Percentiles rank a stretch among this genome's conserved stretches.
Conservation (phyloP, 2,888 invertebrate genomes). For the Ophion ellenae region DNA sequence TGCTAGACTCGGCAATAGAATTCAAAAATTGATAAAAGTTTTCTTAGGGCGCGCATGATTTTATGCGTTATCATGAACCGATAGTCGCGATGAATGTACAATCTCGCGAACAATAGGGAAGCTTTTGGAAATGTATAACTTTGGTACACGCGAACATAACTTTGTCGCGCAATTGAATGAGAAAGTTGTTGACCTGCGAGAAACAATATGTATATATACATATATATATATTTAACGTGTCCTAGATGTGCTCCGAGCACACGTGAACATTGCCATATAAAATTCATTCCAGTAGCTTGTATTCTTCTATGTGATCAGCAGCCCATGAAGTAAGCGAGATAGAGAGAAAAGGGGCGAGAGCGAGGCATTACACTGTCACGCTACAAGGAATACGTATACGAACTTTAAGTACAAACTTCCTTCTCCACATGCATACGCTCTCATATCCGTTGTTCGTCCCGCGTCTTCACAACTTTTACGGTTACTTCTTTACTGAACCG, state of each 20-base stretch:
- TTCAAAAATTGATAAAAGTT: slow-evolving; percentile 9
- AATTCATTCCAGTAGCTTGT: slow-evolving; percentile 42
- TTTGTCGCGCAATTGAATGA: slow-evolving; percentile 36
- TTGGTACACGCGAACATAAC: background rate
- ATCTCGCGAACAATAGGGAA: slow-evolving; percentile 11
- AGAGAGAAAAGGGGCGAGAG: slow-evolving; percentile 11
- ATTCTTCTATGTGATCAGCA: slow-evolving; percentile 66
- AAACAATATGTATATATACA: background rate
- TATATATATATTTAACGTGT: slow-evolving; percentile 8
- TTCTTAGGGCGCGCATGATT: background rate
- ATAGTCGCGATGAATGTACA: slow-evolving; percentile 8
- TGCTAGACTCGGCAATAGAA: slow-evolving; percentile 7
- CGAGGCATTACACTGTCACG: slow-evolving; percentile 65
- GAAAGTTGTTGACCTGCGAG: slow-evolving; percentile 27
- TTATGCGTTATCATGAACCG: background rate
- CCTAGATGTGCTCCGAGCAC: slow-evolving; percentile 53
- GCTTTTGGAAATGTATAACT: background rate
- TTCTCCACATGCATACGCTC: slow-evolving; percentile 52
- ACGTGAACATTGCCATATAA: slow-evolving; percentile 38
- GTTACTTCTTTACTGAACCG: slow-evolving; percentile 64
- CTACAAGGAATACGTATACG: slow-evolving; percentile 60
- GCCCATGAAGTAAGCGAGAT: slow-evolving; percentile 64
- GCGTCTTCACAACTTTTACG: slow-evolving; percentile 66
- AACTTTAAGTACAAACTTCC: slow-evolving; percentile 70
- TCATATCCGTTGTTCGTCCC: slow-evolving; percentile 58